A percentile compares a stretch with the other conserved stretches of the same genome.
These are phyloP conservation scores for Corydoras sp. DNA, from an alignment of 2,113 vertebrate genomes.

Conservation along the genomic window DNA sequence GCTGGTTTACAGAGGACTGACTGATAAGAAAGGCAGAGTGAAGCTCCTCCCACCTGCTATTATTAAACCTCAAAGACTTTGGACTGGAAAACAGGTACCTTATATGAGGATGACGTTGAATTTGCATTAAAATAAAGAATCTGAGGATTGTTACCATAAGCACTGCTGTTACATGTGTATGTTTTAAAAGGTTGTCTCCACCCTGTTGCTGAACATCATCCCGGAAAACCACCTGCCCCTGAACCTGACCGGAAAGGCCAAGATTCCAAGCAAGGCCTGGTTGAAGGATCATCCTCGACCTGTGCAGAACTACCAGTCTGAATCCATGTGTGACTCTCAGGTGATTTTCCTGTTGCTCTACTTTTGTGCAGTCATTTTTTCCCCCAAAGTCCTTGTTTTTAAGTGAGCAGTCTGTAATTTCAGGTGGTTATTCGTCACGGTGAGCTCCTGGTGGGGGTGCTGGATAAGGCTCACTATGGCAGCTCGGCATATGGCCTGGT, in stretches of 20 bases:
- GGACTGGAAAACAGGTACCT: constrained; percentile 94
- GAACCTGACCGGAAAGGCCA: constrained; percentile 82
- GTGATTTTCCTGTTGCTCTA: constrained; percentile 55
- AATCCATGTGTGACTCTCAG: constrained; percentile 93
- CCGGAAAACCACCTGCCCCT: constrained; percentile 75
- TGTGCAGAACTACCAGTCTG: constrained; percentile 61
- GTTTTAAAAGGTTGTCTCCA: constrained; percentile 81
- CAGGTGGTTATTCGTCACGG: constrained; percentile 87
- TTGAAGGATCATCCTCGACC: constrained; percentile 63
- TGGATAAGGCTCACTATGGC: constrained; percentile 97
- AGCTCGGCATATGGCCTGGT: constrained; percentile 92
- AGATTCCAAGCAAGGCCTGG: constrained; percentile 86
- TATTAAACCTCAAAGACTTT: constrained; percentile 78
- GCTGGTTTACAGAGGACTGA: constrained; percentile 88
- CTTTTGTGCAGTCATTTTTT: background rate
- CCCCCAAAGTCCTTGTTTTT: background rate
- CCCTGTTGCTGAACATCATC: constrained; percentile 85
- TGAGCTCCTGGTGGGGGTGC: constrained; percentile 83
- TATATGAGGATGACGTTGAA: too few relatives aligned
- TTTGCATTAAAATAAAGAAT: too few relatives aligned
- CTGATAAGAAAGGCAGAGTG: constrained; percentile 79
- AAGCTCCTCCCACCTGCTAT: constrained; percentile 77
- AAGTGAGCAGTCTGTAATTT: background rate
- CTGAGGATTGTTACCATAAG: too few relatives aligned
- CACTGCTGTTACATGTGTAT: background rate